Base-by-base conservation (phyloP, 2,797 vertebrate species). In the Limosa lapponica region DNA sequence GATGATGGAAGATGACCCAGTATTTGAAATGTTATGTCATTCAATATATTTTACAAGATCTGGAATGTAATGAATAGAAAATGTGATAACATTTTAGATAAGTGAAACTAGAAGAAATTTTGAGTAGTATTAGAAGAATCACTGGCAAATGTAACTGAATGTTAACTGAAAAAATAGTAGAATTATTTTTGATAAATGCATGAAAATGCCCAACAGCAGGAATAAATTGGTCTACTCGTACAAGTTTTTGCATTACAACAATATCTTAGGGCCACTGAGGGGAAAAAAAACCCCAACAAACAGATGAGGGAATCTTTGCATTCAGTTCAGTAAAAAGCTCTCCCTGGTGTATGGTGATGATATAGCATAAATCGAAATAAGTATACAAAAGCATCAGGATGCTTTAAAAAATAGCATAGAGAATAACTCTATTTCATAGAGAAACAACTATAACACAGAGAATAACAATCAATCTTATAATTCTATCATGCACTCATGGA, bases 281-380 rank as follows among this genome's bases (percentile, higher is more conserved):
- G 10, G 2, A 9, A 81, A 41, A 79, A 57, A 24, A 4, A 2
- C 0, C 1, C 1, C 23, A 64, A 6, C 3, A 72, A 61, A 17
- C 3, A 59, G 58, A 36, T 58, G 69, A 65, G 13, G 2, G 48
- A 89, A 80, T 70, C 0, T 28, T 44, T 58, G 4, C 13, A 17
- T 73, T 82, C 28, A 27, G 28, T 64, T 79, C 10, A 44, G 27
- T 51, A 19, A 44, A 62, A 89, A 80, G 5, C 2, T 64, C 4
- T 65, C 24, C 17, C 80, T 79, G 28, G 41, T 34, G 2, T 48
- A 24, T 22, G 28, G 14, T 70, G 61, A 57, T 66, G 10, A 6
- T 34, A 22, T 27, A 36, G 32, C 6, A 19, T 43, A 62, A 80
- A 55, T n/a, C 8, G 81, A 92, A 79, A 82, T 6, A 80, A 61